These are phyloP conservation scores for Tyrannus savana DNA, from an alignment of 2,113 vertebrate species.

Conservation along the genomic window DNA sequence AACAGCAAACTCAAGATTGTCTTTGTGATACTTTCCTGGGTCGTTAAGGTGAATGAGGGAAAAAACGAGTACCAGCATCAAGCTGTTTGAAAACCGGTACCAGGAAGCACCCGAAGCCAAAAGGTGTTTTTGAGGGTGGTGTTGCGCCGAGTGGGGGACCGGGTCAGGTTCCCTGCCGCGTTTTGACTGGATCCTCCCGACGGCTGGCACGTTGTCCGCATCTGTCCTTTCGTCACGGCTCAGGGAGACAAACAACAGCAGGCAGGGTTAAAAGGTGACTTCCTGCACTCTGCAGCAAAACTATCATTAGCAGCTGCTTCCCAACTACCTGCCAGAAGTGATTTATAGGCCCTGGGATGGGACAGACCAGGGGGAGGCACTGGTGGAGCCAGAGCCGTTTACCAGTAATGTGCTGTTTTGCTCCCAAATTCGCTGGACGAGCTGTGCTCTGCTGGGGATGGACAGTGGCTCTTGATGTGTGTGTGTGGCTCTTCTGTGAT, in stretches of 20 bases:
- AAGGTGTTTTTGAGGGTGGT: background rate
- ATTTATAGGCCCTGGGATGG: slow-evolving; percentile 81
- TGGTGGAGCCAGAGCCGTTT: slow-evolving; percentile 4
- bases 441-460: background rate
- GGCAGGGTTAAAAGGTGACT: slow-evolving; percentile 93
- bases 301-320: slow-evolving; percentile 92
- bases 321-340: slow-evolving; percentile 90
- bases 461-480: background rate
- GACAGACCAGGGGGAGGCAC: background rate
- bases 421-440: fast-evolving
- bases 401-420: background rate
- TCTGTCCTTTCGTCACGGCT: slow-evolving; percentile 82
- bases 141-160: background rate
- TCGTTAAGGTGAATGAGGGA: background rate
- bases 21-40: background rate
- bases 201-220: slow-evolving; percentile 67
- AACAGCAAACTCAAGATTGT: background rate
- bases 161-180: slow-evolving; percentile 60
- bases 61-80: background rate
- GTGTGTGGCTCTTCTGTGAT: background rate
- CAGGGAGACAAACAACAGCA: slow-evolving; percentile 86
- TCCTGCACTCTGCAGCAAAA: slow-evolving; percentile 85
- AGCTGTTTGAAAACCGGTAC: background rate
- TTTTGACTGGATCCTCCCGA: slow-evolving; percentile 57
- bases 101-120: background rate